Base-by-base conservation (phyloP, 2,888 invertebrate species). In the Cephus sareptanus region DNA sequence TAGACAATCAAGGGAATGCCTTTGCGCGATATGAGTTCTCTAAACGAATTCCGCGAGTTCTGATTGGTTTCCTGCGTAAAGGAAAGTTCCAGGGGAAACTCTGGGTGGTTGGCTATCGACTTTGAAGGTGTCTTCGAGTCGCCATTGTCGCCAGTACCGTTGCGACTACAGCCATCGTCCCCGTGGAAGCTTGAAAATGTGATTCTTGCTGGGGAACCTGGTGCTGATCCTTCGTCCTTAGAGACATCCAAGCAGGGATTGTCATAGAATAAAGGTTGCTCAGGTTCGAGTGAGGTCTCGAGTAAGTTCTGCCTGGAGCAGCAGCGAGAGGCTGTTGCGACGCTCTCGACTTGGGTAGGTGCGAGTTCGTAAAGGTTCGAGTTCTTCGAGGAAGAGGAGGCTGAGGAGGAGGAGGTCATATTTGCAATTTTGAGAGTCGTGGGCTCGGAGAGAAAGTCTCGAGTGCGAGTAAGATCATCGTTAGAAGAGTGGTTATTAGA, bases 11-110 rank as follows among this genome's bases (percentile, higher is more conserved):
- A 78, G 33, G 82, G 37, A 75, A 80, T 77, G 77, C 80, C 76
- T 69, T 70, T 33, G 23, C 79, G 80, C 56, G 79, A 78, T 9
- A 77, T 74, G 73, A 79, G 37, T 70, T 79, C 79, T 73, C 71
- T 71, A 69, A 76, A 74, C 40, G 78, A 81, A 80, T 83, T 87
- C 73, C 79, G 80, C 37, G 81, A 85, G 75, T 89, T 89, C 73
- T 89, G 87, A 81, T 89, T 86, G 23, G 79, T 81, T 76, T 88
- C 88, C 40, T 82, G 86, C 1, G 82, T 80, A 74, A 85, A 86
- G 56, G 11, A 13, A 23, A 74, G 71, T 71, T 34, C 71, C 33
- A 71, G 0, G 31, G 71, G 71, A 31, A 34, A 33, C 31, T 13
- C 12, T 13, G 71, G 33, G 12, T 56, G 9, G 56, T 2, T 9